Base-by-base conservation (phyloP, 1,140 invertebrate genomes). In the Aphis gossypii region DNA sequence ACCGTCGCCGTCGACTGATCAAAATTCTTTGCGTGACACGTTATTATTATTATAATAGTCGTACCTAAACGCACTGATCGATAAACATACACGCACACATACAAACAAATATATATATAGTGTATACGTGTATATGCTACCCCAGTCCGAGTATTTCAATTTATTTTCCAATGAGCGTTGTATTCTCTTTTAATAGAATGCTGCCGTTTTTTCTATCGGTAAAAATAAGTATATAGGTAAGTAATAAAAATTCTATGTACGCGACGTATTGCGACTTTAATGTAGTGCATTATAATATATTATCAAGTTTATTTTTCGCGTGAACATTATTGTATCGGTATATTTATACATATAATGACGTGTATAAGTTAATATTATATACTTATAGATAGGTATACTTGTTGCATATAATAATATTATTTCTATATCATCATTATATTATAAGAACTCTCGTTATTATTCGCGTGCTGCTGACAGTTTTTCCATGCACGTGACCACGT, bases 391-490 rank as follows among this genome's bases (percentile, higher is more conserved):
- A 48, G 7, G 0, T 48, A 11, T 38, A 1, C 20, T 20, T 83
- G 21, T 44, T 2, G 41, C 21, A 14, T 86, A 46, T 60, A 56
- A 56, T 56, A n/a, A 18, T 18, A 20, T n/a, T 14, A 48, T 48
- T 18, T 18, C 18, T 48, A 30, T 51, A 46, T 46, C 2, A 41
- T 41, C 9, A 46, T 46, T 46, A 14, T 48, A 1, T 48, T 44
- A 83, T 41, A 83, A 1, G 7, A 21, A 84, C 8, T 41, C 38
- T 9, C 38, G 38, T 41, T 25, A 41, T 83, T 23, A 41, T 35
- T 41, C n/a, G 51, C 68, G 91, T 92, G 91, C 46, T 51, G 68
- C 68, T n/a, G 56, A 35, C 44, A 41, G 68, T n/a, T 18, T 91
- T 92, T 92, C 76, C 76, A 35, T 76, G 60, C 60, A 84, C 76